Evolutionary conservation across 2,797 vertebrate species (phyloP), one percentile per base, ranked within the genome.

Genomic region (Hirundo rustica): DNA sequence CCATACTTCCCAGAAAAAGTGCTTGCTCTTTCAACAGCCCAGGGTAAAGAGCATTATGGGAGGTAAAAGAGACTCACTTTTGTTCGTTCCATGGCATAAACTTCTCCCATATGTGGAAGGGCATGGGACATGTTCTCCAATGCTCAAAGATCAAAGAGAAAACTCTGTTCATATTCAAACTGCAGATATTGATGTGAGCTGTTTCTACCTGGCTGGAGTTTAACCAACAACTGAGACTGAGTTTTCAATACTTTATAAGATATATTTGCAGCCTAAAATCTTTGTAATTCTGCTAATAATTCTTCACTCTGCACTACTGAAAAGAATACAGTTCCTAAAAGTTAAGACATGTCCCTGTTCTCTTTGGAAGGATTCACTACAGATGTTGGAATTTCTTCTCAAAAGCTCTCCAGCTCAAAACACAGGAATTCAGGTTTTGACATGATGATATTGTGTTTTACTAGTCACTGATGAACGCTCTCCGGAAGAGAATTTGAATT

Each of bases 121-220:
- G 9, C 29, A 84, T 0, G 0, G 42, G 23, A 68, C 11, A 30
- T 17, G 7, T 53, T 89, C 50, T 62, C 45, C 32, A 27, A 8
- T 44, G 57, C 29, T 62, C 42, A 78, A 92, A 78, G 30, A 61
- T 30, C 22, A 70, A 92, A 80, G 48, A 71, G 5, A 58, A 73
- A 73, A 53, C 13, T 40, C 72, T 11, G 1, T 25, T 85, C 82
- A 42, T 77, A 53, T 53, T 92, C 23, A 26, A 60, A 44, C 12
- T 22, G 13, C 19, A 71, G 5, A 38, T 38, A 57, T 32, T 65
- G 32, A 66, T 62, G 60, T 68, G 26, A 73, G 23, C 11, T 86
- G 19, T 50, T 88, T 72, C 58, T 54, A 29, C n/a, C 21, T 32
- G 16, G 44, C 36, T 51, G 44, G 20, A 85, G 38, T 11, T 73